Evolutionary conservation across 2,797 vertebrate genomes (phyloP).

Genomic region (Spheniscus humboldti): DNA sequence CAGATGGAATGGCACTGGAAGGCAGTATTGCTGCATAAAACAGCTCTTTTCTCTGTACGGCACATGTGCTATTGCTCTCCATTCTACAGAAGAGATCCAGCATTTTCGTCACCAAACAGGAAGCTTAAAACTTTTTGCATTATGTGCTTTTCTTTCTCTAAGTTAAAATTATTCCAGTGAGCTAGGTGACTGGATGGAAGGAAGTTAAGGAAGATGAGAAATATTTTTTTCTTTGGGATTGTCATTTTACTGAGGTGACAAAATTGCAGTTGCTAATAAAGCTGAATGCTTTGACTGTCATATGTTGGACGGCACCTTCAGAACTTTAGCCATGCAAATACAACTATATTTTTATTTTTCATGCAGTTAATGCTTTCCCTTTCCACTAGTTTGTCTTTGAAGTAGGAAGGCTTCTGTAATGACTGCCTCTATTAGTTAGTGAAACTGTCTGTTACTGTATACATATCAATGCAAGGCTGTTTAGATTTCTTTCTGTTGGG

Average conservation of each 20-base stretch:
- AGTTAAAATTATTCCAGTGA: background rate
- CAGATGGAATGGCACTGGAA: background rate
- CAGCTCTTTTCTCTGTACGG: background rate
- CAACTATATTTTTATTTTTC: background rate
- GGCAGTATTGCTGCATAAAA: background rate
- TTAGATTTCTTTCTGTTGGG: background rate
- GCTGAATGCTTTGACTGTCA: background rate
- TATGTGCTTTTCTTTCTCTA: background rate
- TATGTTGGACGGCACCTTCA: background rate
- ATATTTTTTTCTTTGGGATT: background rate
- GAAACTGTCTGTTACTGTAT: background rate
- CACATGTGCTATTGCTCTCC: background rate
- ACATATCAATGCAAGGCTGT: background rate
- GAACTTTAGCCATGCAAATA: background rate
- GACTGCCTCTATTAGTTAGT: background rate
- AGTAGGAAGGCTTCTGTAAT: background rate
- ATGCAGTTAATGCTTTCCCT: background rate
- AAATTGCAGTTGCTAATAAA: background rate
- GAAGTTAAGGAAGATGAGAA: background rate
- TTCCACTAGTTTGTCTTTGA: background rate
- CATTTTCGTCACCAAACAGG: background rate
- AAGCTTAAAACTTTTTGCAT: background rate
- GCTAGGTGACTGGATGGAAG: background rate
- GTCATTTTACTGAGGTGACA: background rate
- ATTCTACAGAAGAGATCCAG: background rate